These are phyloP conservation scores for Melanotaenia parkinsoni DNA, from an alignment of 2,797 vertebrate genomes.

Conservation along the genomic window DNA sequence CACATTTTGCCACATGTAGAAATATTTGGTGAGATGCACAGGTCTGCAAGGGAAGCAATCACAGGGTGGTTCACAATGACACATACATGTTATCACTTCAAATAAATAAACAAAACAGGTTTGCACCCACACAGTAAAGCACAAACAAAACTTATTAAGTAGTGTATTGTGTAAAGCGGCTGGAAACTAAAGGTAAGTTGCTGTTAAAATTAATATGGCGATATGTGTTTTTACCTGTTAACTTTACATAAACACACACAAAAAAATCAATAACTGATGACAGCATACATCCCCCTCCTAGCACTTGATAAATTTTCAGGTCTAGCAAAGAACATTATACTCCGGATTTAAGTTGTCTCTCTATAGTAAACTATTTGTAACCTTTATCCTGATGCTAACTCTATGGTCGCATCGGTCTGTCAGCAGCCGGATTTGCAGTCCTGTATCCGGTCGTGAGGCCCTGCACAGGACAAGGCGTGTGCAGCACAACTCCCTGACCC, in stretches of 20 bases:
- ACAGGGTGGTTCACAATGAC: constrained; percentile 28
- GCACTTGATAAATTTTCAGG: not conserved
- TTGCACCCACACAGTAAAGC: constrained; percentile 1
- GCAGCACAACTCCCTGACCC: constrained; percentile 59
- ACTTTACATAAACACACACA: not conserved
- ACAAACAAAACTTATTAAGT: constrained; percentile 17
- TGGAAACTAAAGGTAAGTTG: not conserved
- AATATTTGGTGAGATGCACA: constrained; percentile 50
- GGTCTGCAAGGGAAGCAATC: constrained; percentile 37
- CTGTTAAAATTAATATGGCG: not conserved
- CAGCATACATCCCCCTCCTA: not conserved
- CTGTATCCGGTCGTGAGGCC: constrained; percentile 71
- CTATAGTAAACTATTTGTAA: too few relatives aligned
- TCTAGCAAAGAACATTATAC: too few relatives aligned
- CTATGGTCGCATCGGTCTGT: constrained; percentile 60
- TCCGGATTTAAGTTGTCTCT: too few relatives aligned
- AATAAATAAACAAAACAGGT: constrained; percentile 34
- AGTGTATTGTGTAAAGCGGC: not conserved
- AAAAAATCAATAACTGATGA: not conserved
- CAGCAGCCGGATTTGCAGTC: constrained; percentile 70
- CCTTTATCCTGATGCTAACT: constrained; percentile 36
- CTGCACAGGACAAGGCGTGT: constrained; percentile 61
- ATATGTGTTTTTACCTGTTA: not conserved
- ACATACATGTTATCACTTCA: not conserved
- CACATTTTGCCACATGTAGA: constrained; percentile 66